Evolutionary conservation across 2,888 invertebrate species (phyloP), one percentile per base, ranked within the genome.

Genomic region (Blastobasis adustella): DNA sequence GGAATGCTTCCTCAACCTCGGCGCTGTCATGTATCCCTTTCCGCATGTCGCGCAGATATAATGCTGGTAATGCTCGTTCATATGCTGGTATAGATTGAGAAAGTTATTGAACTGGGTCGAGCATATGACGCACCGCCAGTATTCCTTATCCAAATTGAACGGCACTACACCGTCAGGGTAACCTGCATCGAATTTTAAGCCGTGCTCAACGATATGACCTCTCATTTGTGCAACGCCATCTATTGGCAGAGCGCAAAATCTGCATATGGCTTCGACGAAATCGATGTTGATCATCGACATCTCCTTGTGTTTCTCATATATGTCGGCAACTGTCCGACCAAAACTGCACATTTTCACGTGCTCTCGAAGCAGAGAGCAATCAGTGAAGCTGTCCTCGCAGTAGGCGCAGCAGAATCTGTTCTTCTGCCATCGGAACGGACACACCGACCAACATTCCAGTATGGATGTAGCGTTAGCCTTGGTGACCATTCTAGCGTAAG

Each of bases 31-130:
- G 51, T 78, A 88, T 0, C 85, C 87, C 57, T 87, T 87, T 0
- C 87, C 87, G 52, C 87, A 88, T 4, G 71, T 82, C 0, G 83
- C 71, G 55, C 87, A 88, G 45, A 87, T 86, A 37, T 84, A 84
- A 60, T 86, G 79, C 55, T 87, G 86, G 40, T 87, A 87, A 54
- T 88, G 87, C 0, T 69, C 53, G 49, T 87, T 87, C 85, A 87
- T 87, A 44, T 88, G 87, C 53, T 87, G 83, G 56, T 86, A 86
- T 0, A 88, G 66, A 64, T 85, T 85, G 0, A 87, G 60, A 51
- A 86, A 86, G 45, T 82, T 85, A 50, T 85, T 85, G 57, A 86
- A 87, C 38, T 66, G 73, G 44, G 77, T 72, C 0, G 63, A 58
- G 49, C 87, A 88, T 50, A 85, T 71, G 0, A 82, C 64, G 57